These are phyloP conservation scores for Entomyzon cyanotis DNA, from an alignment of 2,113 vertebrate genomes.

Conservation along the genomic window DNA sequence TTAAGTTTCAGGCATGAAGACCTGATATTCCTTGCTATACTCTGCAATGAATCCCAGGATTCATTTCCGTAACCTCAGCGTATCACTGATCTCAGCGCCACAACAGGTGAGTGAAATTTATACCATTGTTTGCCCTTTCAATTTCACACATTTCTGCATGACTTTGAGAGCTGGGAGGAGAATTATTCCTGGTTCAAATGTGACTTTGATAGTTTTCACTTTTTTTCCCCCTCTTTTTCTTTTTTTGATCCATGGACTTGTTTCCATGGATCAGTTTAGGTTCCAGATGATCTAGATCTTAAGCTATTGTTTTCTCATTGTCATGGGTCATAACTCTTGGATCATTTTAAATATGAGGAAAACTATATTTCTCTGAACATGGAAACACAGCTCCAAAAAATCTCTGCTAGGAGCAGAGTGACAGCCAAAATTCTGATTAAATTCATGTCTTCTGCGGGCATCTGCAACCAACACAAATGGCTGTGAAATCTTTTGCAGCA, in stretches of 20 bases:
- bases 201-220: background rate
- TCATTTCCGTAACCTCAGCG: background rate
- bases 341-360: background rate
- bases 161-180: background rate
- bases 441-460: constrained; percentile 33
- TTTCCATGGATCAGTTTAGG: background rate
- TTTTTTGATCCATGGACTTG: background rate
- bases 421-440: constrained; percentile 63
- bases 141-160: background rate
- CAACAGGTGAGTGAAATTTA: background rate
- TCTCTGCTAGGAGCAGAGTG: background rate
- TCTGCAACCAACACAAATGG: constrained; percentile 26
- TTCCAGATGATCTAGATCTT: background rate
- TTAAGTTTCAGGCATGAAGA: background rate
- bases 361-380: background rate
- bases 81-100: background rate
- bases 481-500: constrained; percentile 62
- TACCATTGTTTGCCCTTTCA: background rate
- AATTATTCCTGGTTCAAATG: background rate
- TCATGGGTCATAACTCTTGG: background rate
- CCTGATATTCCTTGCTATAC: background rate
- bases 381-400: background rate
- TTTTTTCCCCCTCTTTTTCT: no score
- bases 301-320: background rate
- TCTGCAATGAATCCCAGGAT: background rate